Percentiles rank a stretch among this genome's conserved stretches.
Evolutionary conservation across 2,797 vertebrate species (phyloP).

Genomic region (Lepidocolaptes lacrymiger): DNA sequence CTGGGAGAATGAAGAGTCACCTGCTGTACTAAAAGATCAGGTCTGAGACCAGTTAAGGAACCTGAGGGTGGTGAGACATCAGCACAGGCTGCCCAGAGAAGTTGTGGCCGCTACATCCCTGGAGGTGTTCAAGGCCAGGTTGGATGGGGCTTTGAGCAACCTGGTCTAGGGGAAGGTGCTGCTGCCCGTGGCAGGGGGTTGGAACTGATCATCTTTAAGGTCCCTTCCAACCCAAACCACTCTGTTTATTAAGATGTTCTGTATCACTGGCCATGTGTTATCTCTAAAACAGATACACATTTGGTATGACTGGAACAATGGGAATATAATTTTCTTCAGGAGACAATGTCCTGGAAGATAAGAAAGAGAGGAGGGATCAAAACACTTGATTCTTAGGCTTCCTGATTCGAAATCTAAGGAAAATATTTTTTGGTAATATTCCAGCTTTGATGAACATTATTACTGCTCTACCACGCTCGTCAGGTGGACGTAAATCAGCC

Average conservation of each 20-base stretch:
- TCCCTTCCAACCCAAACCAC: neutral
- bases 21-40: neutral
- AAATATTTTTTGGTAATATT: neutral
- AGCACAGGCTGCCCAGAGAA: neutral
- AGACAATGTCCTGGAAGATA: neutral
- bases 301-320: neutral
- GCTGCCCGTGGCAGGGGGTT: neutral
- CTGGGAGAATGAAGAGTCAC: neutral
- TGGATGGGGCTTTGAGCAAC: neutral
- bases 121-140: neutral
- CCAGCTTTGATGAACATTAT: neutral
- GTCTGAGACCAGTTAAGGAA: neutral
- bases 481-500: neutral
- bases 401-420: neutral
- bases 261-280: neutral
- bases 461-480: neutral
- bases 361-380: neutral
- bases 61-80: neutral
- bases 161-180: neutral
- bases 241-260: neutral
- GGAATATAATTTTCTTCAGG: neutral
- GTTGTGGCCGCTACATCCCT: neutral
- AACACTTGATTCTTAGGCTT: neutral
- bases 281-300: neutral
- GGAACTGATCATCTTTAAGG: neutral